Evolutionary conservation across 2,888 invertebrate species (phyloP).

Genomic region (Apamea sordens): DNA sequence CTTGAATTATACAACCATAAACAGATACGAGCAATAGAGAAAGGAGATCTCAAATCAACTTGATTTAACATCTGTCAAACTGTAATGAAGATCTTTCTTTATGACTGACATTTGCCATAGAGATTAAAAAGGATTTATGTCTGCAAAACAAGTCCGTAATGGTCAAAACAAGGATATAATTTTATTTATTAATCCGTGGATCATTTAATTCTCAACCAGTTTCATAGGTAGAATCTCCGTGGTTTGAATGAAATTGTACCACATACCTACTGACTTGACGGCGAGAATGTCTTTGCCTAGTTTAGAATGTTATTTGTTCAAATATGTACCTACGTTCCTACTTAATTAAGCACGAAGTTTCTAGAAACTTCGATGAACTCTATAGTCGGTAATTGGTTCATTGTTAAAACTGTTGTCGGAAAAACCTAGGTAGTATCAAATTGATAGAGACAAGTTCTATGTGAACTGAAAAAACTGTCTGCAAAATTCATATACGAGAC

Average conservation of each 20-base stretch:
- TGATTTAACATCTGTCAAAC: conserved; percentile 37
- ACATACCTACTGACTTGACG: conserved; percentile 46
- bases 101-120: conserved; percentile 14
- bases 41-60: conserved; percentile 38
- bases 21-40: conserved; percentile 14
- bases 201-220: conserved; percentile 63
- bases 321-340: neutral
- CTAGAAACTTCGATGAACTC: conserved; percentile 16
- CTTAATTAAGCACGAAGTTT: conserved; percentile 15
- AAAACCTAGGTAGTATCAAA: neutral
- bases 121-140: conserved; percentile 41
- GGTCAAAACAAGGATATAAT: conserved; percentile 41
- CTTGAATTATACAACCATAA: conserved; percentile 29
- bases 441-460: neutral
- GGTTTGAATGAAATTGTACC: conserved; percentile 51
- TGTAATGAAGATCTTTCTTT: conserved; percentile 42
- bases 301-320: conserved; percentile 39
- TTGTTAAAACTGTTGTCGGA: neutral
- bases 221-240: conserved; percentile 38
- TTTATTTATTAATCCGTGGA: conserved; percentile 32
- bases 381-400: neutral
- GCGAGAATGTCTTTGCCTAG: conserved; percentile 11
- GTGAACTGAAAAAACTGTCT: conserved; percentile 33
- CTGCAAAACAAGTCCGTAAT: conserved; percentile 34
- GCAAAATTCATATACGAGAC: neutral